A percentile compares a stretch with the other conserved stretches of the same genome.
Evolutionary conservation across 2,113 vertebrate species (phyloP).

Genomic region (Triplophysa siluroides): DNA sequence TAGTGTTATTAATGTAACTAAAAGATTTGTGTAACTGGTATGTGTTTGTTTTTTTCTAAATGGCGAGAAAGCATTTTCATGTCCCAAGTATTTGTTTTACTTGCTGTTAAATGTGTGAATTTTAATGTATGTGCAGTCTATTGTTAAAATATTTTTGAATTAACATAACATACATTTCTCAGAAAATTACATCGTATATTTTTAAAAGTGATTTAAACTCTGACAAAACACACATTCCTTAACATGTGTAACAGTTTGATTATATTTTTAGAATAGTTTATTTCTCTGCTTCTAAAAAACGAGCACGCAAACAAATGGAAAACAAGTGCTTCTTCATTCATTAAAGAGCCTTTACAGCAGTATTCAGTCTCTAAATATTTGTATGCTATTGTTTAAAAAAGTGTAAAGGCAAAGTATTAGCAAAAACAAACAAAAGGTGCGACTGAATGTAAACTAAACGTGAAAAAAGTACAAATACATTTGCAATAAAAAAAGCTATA

Average conservation of each 20-base stretch:
- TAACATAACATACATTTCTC: background rate
- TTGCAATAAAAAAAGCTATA: background rate
- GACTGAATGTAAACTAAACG: background rate
- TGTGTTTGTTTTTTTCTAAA: background rate
- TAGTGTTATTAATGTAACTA: too few species aligned
- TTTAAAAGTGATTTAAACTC: background rate
- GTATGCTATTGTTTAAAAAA: background rate
- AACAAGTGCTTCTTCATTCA: background rate
- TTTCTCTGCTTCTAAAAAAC: background rate
- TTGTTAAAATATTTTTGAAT: background rate
- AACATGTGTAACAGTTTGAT: background rate
- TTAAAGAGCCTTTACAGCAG: background rate
- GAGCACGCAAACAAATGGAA: background rate
- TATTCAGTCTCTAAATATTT: background rate
- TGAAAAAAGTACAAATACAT: background rate
- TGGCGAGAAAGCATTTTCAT: background rate
- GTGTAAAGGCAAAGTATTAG: background rate
- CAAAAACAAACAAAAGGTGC: background rate
- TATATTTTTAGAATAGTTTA: background rate
- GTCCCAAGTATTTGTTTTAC: too few species aligned
- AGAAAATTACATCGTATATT: background rate
- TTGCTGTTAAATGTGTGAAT: background rate
- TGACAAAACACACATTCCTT: background rate
- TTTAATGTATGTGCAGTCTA: background rate
- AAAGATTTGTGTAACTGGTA: background rate